Percentiles rank a stretch among this genome's conserved stretches.
Conservation (phyloP, 2,797 vertebrate genomes). For the Crenichthys baileyi region DNA sequence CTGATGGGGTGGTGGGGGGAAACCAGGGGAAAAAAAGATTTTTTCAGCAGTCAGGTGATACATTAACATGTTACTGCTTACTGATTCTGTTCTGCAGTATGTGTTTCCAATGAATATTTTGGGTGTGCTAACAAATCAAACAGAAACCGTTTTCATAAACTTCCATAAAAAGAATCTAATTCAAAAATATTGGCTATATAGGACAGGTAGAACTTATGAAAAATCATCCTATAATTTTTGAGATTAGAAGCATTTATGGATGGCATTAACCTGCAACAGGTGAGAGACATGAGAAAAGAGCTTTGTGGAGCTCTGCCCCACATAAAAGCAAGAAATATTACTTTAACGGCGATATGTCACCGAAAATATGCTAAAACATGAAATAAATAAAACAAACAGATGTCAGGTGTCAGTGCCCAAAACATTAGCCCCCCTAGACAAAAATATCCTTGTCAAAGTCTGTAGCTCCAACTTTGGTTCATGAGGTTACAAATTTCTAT, state of each 20-base stretch:
- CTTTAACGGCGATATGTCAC: no score
- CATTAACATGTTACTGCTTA: neutral
- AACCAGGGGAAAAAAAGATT: neutral
- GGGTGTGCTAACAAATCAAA: neutral
- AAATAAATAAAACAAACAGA: no score
- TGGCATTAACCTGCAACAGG: neutral
- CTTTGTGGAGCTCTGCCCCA: neutral
- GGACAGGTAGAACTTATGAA: no score
- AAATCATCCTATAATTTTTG: neutral
- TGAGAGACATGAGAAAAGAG: neutral
- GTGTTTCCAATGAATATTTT: neutral
- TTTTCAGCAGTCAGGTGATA: neutral
- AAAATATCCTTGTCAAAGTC: no score
- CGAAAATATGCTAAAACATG: no score
- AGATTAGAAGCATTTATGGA: neutral
- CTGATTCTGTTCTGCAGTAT: neutral
- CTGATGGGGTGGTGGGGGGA: neutral
- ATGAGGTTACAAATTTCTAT: no score
- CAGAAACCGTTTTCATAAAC: neutral
- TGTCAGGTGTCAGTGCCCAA: no score
- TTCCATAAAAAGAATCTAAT: no score
- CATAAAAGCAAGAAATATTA: no score
- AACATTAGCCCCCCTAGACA: no score
- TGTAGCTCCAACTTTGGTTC: no score
- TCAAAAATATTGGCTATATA: no score